A percentile compares a stretch with the other conserved stretches of the same genome.
Evolutionary conservation across 2,113 vertebrate genomes (phyloP).

Genomic region (Athene noctua): DNA sequence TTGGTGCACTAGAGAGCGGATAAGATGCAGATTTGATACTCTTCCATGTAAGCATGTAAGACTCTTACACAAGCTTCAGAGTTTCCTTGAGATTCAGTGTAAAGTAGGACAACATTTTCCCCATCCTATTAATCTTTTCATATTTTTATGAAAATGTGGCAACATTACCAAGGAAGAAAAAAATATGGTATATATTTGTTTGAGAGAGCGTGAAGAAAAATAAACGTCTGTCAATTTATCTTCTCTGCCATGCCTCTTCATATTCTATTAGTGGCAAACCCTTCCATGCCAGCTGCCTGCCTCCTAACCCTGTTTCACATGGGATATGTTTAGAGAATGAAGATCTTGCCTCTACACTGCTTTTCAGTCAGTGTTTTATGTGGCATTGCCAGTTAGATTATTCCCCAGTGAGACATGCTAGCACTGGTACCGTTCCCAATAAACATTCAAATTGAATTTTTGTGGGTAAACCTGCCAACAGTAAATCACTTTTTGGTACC

Average conservation of each 20-base stretch:
- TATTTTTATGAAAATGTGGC: not conserved
- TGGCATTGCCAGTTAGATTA: not conserved
- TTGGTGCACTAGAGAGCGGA: not conserved
- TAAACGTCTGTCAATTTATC: not conserved
- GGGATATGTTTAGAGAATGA: not conserved
- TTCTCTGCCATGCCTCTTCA: not conserved
- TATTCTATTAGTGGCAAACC: not conserved
- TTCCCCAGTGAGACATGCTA: not conserved
- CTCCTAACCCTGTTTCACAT: not conserved
- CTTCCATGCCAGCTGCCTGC: not conserved
- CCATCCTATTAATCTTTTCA: not conserved
- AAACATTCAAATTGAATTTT: not conserved
- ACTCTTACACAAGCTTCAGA: not conserved
- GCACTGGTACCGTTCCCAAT: not conserved
- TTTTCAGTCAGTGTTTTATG: not conserved
- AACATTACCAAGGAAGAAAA: not conserved
- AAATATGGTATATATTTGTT: not conserved
- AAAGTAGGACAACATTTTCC: not conserved
- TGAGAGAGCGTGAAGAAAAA: not conserved
- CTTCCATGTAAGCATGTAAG: not conserved
- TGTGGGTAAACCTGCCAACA: slow-evolving; percentile 29
- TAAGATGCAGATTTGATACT: not conserved
- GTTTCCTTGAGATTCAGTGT: not conserved
- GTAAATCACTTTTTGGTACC: slow-evolving; percentile 4
- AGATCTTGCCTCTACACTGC: not conserved